These are phyloP conservation scores for Scolopax rusticola DNA, from an alignment of 2,797 vertebrate species.

Conservation along the genomic window DNA sequence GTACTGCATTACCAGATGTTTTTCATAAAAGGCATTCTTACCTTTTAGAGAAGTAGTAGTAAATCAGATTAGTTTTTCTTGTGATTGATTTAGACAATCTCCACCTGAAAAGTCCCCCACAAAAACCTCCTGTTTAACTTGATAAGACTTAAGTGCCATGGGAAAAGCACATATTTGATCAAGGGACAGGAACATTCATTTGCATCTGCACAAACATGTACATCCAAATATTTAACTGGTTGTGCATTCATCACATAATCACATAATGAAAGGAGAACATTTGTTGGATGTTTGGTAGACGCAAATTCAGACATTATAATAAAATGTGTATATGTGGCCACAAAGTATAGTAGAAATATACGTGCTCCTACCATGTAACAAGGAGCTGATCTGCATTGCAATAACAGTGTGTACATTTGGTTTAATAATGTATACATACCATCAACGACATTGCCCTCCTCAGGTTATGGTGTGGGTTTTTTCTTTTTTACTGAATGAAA, in stretches of 20 bases:
- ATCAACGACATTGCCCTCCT: not conserved
- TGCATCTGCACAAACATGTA: not conserved
- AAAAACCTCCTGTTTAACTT: not conserved
- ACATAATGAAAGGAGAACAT: not conserved
- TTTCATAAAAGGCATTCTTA: not conserved
- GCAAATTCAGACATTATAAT: not conserved
- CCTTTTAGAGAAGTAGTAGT: not conserved
- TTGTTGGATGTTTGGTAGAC: not conserved
- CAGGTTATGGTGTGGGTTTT: not conserved
- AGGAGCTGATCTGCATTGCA: not conserved
- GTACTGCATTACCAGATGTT: not conserved
- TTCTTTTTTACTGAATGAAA: not conserved
- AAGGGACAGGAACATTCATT: not conserved
- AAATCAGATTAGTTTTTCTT: not conserved
- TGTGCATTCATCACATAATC: not conserved
- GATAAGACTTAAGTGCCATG: not conserved
- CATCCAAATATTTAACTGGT: not conserved
- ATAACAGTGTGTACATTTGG: not conserved
- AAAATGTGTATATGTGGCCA: not conserved
- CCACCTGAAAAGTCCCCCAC: not conserved
- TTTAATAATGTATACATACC: not conserved
- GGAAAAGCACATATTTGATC: not conserved
- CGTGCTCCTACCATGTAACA: rapidly evolving
- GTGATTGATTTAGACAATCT: not conserved
- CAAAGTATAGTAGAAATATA: not conserved